These are phyloP conservation scores for Timandra comae DNA, from an alignment of 2,888 invertebrate genomes.

Conservation along the genomic window DNA sequence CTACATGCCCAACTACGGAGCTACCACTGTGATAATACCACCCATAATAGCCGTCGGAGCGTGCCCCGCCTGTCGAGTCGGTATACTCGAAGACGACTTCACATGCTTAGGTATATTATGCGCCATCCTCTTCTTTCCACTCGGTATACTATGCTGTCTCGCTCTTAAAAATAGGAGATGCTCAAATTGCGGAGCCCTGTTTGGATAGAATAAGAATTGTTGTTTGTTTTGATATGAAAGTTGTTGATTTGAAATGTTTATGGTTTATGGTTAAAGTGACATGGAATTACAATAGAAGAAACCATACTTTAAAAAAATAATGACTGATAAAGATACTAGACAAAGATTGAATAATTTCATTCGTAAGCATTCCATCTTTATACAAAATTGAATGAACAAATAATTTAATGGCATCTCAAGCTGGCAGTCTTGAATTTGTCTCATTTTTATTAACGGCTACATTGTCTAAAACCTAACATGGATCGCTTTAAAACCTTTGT, in stretches of 20 bases:
- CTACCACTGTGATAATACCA: slow-evolving; percentile 81
- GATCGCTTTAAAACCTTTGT: no score
- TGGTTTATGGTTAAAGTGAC: slow-evolving; percentile 23
- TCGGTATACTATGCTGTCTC: slow-evolving; percentile 91
- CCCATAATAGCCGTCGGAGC: slow-evolving; percentile 90
- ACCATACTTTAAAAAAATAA: no score
- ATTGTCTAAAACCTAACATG: no score
- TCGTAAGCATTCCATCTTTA: no score
- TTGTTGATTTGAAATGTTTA: slow-evolving; percentile 29
- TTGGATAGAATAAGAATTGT: slow-evolving; percentile 65
- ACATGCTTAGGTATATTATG: slow-evolving; percentile 89
- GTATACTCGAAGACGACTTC: slow-evolving; percentile 90
- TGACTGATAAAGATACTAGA: no score
- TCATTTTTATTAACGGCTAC: no score
- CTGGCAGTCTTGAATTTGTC: no score
- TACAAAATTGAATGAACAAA: no score
- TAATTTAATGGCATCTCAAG: no score
- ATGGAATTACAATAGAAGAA: slow-evolving; percentile 17
- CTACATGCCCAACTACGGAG: slow-evolving; percentile 78
- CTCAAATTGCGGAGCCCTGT: slow-evolving; percentile 91
- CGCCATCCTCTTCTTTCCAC: slow-evolving; percentile 90
- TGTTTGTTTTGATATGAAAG: slow-evolving; percentile 23
- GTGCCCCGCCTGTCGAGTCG: slow-evolving; percentile 93
- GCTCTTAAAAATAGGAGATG: slow-evolving; percentile 89
- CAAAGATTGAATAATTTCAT: no score